Evolutionary conservation across 2,113 vertebrate species (phyloP), one percentile per base, ranked within the genome.

Genomic region (Rafetus swinhoei): DNA sequence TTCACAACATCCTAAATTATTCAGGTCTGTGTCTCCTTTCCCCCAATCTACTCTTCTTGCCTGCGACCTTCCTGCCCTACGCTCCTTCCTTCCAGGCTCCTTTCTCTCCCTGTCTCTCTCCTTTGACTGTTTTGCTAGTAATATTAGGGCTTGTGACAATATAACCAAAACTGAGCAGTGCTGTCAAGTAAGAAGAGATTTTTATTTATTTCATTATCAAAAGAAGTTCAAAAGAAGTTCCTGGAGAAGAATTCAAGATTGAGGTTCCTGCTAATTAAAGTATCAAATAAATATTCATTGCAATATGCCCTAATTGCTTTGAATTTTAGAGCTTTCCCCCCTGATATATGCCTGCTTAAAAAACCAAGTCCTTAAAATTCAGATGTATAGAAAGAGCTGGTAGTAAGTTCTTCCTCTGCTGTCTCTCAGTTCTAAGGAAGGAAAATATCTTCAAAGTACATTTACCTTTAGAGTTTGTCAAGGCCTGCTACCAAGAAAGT

Each of bases 401-500:
- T 54, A 80, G 5, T 3, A 50, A 39, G 7, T 56, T 80, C 32
- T 59, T 27, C 62, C 54, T 21, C 19, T 55, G 24, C 53, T 18
- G 25, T 5, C 32, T 16, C 6, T 5, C 13, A 21, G 65, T 18
- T 16, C 65, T 15, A 39, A 52, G 50, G 16, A 9, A 6, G 76
- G 65, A 56, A 76, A 55, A 10, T 0, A 4, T 53, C 59, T 72
- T 45, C 87, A 72, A 39, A 72, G 53, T 45, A 19, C 35, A 25
- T 14, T 24, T 3, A 29, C 27, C 12, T 35, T 5, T 9, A 10
- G 27, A 24, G 12, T 27, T 77, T 77, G 9, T 29, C 9, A 12
- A 14, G 35, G 45, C 15, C 25, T 45, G 11, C 32, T 45, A 15
- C 3, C 32, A 0, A 0, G 22, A 9, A 19, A 21, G 22, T 3